A percentile compares a stretch with the other conserved stretches of the same genome.
Evolutionary conservation across 2,797 vertebrate species (phyloP).

Genomic region (Cichlasoma orientale): DNA sequence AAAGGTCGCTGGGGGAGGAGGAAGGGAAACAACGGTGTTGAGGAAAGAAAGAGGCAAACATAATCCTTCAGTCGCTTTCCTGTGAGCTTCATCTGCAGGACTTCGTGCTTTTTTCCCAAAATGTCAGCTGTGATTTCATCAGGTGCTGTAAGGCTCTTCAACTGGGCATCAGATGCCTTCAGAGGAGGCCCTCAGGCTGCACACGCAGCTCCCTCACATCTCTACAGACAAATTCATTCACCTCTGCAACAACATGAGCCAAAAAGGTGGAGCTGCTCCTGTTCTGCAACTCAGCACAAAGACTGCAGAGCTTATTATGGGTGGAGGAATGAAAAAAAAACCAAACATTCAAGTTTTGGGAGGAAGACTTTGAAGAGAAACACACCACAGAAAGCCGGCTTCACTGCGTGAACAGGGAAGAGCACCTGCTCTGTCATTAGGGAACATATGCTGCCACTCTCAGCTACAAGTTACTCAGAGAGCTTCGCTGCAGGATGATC

Average conservation of each 20-base stretch:
- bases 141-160: conserved; percentile 27
- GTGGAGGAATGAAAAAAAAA: neutral
- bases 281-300: conserved; percentile 55
- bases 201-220: conserved; percentile 36
- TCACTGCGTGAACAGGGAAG: conserved; percentile 50
- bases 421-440: conserved; percentile 67
- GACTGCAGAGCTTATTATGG: conserved; percentile 17
- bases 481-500: conserved; percentile 18
- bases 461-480: conserved; percentile 45
- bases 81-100: conserved; percentile 24
- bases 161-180: conserved; percentile 56
- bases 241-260: conserved; percentile 27
- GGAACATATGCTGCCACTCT: conserved; percentile 61
- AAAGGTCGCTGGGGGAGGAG: conserved; percentile 2
- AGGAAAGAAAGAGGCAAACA: neutral
- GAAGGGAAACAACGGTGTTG: neutral
- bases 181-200: conserved; percentile 51
- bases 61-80: conserved; percentile 20
- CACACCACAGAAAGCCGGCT: conserved; percentile 35
- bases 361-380: conserved; percentile 50
- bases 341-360: conserved; percentile 2
- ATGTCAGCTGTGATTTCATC: conserved; percentile 67
- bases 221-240: conserved; percentile 42
- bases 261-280: conserved; percentile 38
- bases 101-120: conserved; percentile 24